Conservation (phyloP, 2,888 invertebrate species). For the Galeruca laticollis region DNA sequence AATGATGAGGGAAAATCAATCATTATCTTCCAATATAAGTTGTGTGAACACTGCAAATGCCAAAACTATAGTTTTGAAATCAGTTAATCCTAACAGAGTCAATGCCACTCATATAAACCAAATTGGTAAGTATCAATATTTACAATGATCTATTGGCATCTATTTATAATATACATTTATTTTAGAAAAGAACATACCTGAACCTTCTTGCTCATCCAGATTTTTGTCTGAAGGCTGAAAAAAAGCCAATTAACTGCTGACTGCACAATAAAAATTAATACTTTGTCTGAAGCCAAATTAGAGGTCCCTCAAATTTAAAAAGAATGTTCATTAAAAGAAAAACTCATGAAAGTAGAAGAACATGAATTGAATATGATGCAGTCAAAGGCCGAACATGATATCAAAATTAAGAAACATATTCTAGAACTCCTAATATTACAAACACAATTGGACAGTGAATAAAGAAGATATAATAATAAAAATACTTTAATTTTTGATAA, state of each 20-base stretch:
- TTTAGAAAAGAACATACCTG: no score
- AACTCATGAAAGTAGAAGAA: constrained; percentile 13
- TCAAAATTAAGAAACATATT: constrained; percentile 16
- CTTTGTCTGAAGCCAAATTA: constrained; percentile 17
- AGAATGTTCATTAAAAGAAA: not conserved
- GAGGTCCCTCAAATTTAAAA: not conserved
- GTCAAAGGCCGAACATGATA: constrained; percentile 15
- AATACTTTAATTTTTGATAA: constrained; percentile 5
- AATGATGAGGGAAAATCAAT: no score
- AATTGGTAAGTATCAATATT: no score
- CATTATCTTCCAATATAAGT: not conserved
- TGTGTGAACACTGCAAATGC: not conserved
- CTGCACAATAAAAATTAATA: constrained; percentile 19
- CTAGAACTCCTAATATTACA: constrained; percentile 11
- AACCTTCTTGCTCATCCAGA: no score
- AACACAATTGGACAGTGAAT: constrained; percentile 3
- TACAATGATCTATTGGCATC: no score
- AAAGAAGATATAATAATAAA: not conserved
- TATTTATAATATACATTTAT: no score
- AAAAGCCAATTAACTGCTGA: constrained; percentile 17
- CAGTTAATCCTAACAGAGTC: not conserved
- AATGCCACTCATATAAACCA: not conserved
- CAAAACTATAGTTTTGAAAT: not conserved
- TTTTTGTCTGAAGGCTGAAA: no score
- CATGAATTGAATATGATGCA: constrained; percentile 20